Base-by-base conservation (phyloP, 2,888 invertebrate species). In the Hirtodrosophila trivittata region DNA sequence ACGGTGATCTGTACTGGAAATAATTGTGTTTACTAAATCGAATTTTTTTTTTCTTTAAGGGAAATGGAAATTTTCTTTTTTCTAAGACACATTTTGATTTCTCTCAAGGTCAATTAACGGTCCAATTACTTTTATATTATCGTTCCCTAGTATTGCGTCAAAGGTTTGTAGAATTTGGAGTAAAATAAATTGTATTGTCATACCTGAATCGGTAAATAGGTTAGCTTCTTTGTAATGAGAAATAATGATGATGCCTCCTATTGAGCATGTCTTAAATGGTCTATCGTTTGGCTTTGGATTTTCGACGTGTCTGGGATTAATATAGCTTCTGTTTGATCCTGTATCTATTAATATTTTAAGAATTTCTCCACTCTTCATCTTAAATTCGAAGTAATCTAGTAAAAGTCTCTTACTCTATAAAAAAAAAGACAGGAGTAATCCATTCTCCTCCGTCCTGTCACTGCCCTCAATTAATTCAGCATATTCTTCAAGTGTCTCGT, bases 231-330 rank as follows among this genome's bases (percentile, higher is more conserved):
- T 41, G 9, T 41, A 9, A 41, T 39, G 14, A 6, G 26, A 25
- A 21, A 41, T 30, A 26, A 26, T 26, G 10, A 10, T 12, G 7
- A 28, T 30, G 9, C 42, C 42, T 16, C 28, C 42, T 25, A 30
- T 26, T 2, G 28, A 42, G 16, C 26, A 14, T 25, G 26, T 26
- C 7, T 41, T n/a, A 9, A 26, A 41, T 9, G 26, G 14, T 9
- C 25, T 41, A 0, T 28, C 10, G 12, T 41, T 28, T 28, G 7
- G 6, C 9, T 25, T 6, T 14, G 41, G 41, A 9, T 41, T 41
- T 12, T 16, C 9, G 6, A 68, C 47, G 2, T 43, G 41, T 5
- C 26, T 42, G 6, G 66, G 49, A 46, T 66, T 54, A 21, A 77
- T 62, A 32, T 67, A 69, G 10, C 69, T 76, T 56, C n/a, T n/a